phyloP scores from a whole-genome alignment of 2,797 vertebrate species.

The Enoplosus armatus region DNA sequence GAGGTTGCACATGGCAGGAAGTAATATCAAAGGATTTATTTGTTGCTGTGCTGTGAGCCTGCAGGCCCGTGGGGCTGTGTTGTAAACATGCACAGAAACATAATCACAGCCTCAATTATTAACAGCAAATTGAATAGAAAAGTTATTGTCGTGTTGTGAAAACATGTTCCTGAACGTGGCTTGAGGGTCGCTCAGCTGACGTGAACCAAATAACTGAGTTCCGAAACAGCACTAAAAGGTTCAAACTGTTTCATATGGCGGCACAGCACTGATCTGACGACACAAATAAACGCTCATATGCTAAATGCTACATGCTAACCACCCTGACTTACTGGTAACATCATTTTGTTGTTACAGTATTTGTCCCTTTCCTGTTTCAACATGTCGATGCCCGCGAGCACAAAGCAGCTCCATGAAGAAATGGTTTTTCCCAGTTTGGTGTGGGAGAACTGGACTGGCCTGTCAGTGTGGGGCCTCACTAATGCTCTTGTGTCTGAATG shows the following conservation, averaged over 20 bases:
- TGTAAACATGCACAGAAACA: conserved; percentile 26
- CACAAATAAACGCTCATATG: neutral
- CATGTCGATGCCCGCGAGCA: too few species aligned
- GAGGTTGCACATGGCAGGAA: conserved; percentile 65
- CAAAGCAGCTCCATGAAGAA: neutral
- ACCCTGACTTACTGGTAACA: neutral
- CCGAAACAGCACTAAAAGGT: neutral
- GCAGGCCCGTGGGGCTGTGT: neutral
- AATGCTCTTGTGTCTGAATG: too few species aligned
- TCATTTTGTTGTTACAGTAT: neutral
- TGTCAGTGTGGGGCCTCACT: too few species aligned
- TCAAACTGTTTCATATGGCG: neutral
- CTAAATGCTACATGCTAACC: neutral
- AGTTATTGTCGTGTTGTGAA: neutral
- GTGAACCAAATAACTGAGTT: neutral
- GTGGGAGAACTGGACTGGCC: too few species aligned
- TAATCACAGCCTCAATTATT: neutral
- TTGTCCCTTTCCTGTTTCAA: neutral
- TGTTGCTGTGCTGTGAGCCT: conserved; percentile 22
- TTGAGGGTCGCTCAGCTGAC: conserved; percentile 1
- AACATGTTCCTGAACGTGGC: neutral
- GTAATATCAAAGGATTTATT: conserved; percentile 55
- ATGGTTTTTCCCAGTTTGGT: too few species aligned
- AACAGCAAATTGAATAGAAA: neutral
- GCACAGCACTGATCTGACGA: neutral